Evolutionary conservation across 2,113 vertebrate species (phyloP).

Genomic region (Alethe diademata): DNA sequence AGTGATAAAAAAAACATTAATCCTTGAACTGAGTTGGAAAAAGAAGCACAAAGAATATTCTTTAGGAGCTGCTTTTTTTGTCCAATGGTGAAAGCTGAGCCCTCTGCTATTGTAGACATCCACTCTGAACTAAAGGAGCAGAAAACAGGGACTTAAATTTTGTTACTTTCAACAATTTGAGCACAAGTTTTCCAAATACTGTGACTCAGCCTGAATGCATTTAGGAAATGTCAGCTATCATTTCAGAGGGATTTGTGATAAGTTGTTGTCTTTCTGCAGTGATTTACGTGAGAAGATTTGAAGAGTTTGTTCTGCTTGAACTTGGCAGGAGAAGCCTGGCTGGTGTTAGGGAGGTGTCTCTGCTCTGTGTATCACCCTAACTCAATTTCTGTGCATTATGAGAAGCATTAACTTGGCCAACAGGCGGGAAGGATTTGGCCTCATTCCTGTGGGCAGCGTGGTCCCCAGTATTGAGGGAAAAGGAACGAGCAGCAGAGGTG

Average conservation of each 20-base stretch:
- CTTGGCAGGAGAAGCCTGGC: background rate
- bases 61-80: background rate
- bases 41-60: background rate
- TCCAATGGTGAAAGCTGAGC: background rate
- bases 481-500: background rate
- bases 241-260: background rate
- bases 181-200: background rate
- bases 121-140: background rate
- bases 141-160: background rate
- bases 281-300: background rate
- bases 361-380: background rate
- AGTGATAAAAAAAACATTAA: background rate
- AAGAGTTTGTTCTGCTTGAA: background rate
- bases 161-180: background rate
- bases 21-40: background rate
- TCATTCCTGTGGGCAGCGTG: background rate
- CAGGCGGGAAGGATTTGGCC: background rate
- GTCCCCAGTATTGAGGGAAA: background rate
- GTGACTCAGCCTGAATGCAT: background rate
- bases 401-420: background rate
- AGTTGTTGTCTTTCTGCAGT: background rate
- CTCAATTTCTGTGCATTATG: background rate
- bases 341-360: background rate
- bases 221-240: background rate
- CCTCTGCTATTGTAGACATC: rapidly evolving